Evolutionary conservation across 1,140 invertebrate species (phyloP), one percentile per base, ranked within the genome.

Genomic region (Drosophila pachea): DNA sequence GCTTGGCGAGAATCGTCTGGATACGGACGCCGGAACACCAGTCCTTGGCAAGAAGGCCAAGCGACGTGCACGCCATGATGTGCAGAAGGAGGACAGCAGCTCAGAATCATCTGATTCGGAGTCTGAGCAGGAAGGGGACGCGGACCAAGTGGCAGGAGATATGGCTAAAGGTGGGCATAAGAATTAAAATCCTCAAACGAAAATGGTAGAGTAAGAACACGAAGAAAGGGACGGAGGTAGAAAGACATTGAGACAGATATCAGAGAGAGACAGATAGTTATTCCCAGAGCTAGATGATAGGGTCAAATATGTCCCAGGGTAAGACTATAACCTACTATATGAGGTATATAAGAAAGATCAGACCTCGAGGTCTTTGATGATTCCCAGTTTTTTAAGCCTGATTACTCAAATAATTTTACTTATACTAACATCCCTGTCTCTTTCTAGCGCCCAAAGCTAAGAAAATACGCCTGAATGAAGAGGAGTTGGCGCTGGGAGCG

Each of bases 401-500:
- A 22, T 22, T 22, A 22, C 22, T 22, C 1, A 22, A 22, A 22
- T 22, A 2, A 22, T 2, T 22, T 22, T 3, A 22, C 22, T 22
- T 22, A 22, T 22, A 22, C 22, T 22, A 22, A 22, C 22, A 22
- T 9, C 7, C 8, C 8, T 22, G 22, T 22, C 42, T 9, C 6
- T 42, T 12, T 36, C 32, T 16, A 88, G 82, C 69, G 67, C 62
- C 71, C 14, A 91, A 91, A 74, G 76, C 87, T 2, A 95, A 94
- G 71, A 94, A 93, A 78, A 89, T 93, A n/a, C 95, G 95, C 86
- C 91, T 99, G 71, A 94, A 94, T 76, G 93, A 95, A 36, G 94
- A 96, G 87, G 97, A 97, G 58, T 90, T 99, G 43, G 97, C 97
- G 0, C 86, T 99, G 4, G 97, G 96, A 2, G 93, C 96, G 0